phyloP scores from a whole-genome alignment of 2,113 vertebrate species.

The Poicephalus meyeri region DNA sequence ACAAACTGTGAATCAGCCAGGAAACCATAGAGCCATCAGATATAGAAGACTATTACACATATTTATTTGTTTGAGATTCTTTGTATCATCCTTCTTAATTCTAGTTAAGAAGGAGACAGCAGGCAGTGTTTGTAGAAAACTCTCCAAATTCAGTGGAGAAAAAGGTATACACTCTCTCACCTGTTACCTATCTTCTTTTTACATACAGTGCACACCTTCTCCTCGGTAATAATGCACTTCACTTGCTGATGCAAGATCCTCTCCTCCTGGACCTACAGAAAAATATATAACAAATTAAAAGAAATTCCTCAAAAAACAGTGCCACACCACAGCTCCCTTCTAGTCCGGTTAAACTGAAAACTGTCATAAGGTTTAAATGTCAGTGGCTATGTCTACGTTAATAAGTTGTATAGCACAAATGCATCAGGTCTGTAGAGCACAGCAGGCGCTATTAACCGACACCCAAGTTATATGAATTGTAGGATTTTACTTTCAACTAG shows the following conservation, averaged over 20 bases:
- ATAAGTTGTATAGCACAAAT: background rate
- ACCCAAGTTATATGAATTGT: background rate
- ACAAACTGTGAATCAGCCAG: background rate
- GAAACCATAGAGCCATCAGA: background rate
- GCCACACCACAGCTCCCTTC: background rate
- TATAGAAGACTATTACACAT: background rate
- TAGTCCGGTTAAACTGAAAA: background rate
- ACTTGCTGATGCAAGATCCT: slow-evolving; percentile 96
- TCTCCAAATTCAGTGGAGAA: background rate
- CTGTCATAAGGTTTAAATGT: accelerated
- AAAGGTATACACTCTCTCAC: slow-evolving; percentile 62
- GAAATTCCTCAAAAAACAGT: background rate
- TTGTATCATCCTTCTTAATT: background rate
- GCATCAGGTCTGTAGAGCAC: background rate
- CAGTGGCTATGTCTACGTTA: background rate
- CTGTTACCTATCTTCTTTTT: slow-evolving; percentile 99
- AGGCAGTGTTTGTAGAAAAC: background rate
- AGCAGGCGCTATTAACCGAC: background rate
- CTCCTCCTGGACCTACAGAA: slow-evolving; percentile 91
- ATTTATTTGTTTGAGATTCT: background rate
- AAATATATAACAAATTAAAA: background rate
- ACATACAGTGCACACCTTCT: slow-evolving; percentile 96
- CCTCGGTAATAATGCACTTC: slow-evolving; percentile 98
- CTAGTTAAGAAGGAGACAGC: background rate
- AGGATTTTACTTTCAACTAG: background rate